A percentile compares a stretch with the other conserved stretches of the same genome.
Evolutionary conservation across 2,888 invertebrate species (phyloP).

Genomic region (Philereme vetulata): DNA sequence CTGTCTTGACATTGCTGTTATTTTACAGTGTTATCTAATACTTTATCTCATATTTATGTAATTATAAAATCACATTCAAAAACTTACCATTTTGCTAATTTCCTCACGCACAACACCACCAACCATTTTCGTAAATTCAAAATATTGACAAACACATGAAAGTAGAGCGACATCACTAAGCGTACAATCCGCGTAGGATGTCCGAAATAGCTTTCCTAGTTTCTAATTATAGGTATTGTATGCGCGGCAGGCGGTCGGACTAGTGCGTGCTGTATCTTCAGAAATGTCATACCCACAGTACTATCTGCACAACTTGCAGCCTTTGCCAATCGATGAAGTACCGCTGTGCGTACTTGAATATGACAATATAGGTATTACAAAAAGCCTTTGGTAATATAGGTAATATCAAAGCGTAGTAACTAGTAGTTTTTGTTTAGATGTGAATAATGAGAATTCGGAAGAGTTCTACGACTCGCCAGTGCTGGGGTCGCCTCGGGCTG

Average conservation of each 20-base stretch:
- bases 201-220: conserved; percentile 72
- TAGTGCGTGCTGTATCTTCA: conserved; percentile 29
- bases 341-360: conserved; percentile 80
- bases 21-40: conserved; percentile 18
- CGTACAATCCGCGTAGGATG: conserved; percentile 43
- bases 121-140: conserved; percentile 34
- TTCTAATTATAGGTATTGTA: conserved; percentile 71
- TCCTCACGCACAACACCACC: conserved; percentile 24
- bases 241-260: conserved; percentile 51
- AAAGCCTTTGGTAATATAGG: neutral
- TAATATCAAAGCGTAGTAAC: conserved; percentile 8
- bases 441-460: conserved; percentile 59
- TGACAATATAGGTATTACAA: conserved; percentile 49
- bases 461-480: conserved; percentile 73
- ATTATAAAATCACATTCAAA: neutral
- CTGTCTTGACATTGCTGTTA: conserved; percentile 18
- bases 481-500: conserved; percentile 70
- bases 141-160: conserved; percentile 31
- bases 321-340: conserved; percentile 74
- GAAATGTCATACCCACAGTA: conserved; percentile 56
- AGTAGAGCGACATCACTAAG: conserved; percentile 30
- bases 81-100: conserved; percentile 36
- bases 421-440: conserved; percentile 52
- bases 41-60: neutral
- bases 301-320: conserved; percentile 60